phyloP scores from a whole-genome alignment of 2,113 vertebrate species.

The Crotalus viridis region DNA sequence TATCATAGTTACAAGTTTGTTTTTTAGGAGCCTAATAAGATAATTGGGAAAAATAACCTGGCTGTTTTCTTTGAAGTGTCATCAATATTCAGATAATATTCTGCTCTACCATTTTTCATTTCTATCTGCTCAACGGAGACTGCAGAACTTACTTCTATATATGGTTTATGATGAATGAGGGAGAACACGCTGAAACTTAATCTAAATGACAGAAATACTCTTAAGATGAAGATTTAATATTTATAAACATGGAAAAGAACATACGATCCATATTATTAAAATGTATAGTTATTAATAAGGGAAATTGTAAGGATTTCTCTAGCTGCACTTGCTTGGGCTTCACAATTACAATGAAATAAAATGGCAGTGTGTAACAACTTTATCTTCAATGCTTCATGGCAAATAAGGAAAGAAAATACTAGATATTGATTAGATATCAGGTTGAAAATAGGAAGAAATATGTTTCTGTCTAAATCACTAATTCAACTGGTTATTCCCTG shows the following conservation, averaged over 20 bases:
- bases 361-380: background rate
- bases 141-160: background rate
- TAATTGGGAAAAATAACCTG: background rate
- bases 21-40: background rate
- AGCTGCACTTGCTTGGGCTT: background rate
- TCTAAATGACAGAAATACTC: background rate
- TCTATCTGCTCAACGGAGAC: background rate
- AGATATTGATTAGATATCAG: background rate
- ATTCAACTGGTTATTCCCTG: background rate
- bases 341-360: background rate
- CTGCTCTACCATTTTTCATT: background rate
- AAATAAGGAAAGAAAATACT: background rate
- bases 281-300: background rate
- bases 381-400: background rate
- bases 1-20: background rate
- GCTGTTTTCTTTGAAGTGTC: background rate
- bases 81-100: background rate
- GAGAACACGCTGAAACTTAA: background rate
- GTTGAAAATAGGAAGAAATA: background rate
- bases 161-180: background rate
- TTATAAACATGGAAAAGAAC: background rate
- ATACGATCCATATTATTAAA: background rate
- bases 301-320: background rate
- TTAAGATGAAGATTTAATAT: background rate
- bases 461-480: background rate